Evolutionary conservation across 2,797 vertebrate species (phyloP), one percentile per base, ranked within the genome.

Genomic region (Amblyraja radiata): DNA sequence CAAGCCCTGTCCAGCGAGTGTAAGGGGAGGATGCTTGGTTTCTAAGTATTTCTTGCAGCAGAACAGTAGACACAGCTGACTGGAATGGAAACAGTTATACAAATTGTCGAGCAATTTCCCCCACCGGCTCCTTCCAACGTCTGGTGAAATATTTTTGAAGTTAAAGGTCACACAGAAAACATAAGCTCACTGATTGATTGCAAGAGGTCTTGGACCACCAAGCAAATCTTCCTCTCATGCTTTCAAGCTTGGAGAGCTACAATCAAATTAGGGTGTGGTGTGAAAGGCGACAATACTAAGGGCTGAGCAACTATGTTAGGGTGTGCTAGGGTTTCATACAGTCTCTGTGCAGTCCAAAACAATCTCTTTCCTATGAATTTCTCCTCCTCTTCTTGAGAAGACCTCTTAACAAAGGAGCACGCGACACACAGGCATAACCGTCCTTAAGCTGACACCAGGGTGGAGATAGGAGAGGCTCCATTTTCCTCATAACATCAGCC

Each of bases 1-100:
- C 46, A 92, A 39, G 73, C 18, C 90, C 21, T 25, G 36, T 39
- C 90, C 90, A 74, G 86, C 36, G 39, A 91, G 36, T 10, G 25
- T 36, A 73, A 13, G n/a, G 32, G 18, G 88, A 68, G 36, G 63
- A 90, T 90, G 63, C 68, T 90, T 90, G 14, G 83, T 14, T 65
- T 86, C 83, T 63, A 28, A 28, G 16, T 63, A 86, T 74, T 91
- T 71, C 90, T 46, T 54, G 46, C 39, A 28, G 11, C 73, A 71
- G 90, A 92, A 92, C 71, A 16, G 71, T 76, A 21, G 90, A 46
- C 39, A 92, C 65, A 88, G 84, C 71, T 92, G 90, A 6, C 73
- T 46, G 36, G 21, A 54, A 74, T 65, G 90, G 90, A 92, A 92
- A 74, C 11, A 76, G 90, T 76, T 76, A 92, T 46, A 71, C 28